phyloP scores from a whole-genome alignment of 2,113 vertebrate genomes.

The Euleptes europaea region DNA sequence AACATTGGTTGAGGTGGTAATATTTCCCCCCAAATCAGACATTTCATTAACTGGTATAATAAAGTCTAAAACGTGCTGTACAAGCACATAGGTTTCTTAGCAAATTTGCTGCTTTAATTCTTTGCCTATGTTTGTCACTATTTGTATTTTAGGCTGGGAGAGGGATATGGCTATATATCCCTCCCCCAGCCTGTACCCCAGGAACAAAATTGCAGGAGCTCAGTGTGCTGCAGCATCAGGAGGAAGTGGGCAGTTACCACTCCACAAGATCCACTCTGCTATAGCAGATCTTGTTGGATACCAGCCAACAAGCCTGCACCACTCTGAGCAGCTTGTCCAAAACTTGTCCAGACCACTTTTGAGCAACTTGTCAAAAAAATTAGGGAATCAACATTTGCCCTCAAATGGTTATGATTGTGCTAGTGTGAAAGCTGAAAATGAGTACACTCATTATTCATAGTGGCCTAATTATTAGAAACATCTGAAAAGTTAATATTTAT shows the following conservation, averaged over 20 bases:
- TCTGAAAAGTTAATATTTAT: too few species aligned
- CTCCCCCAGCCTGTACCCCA: too few species aligned
- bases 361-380: background rate
- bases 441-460: background rate
- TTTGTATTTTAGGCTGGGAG: background rate
- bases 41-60: background rate
- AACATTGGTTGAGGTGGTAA: background rate
- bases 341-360: background rate
- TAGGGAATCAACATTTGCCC: background rate
- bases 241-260: too few species aligned
- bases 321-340: too few species aligned
- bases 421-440: too few species aligned
- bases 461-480: background rate
- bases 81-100: background rate
- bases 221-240: too few species aligned
- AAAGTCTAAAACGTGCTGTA: background rate
- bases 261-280: too few species aligned
- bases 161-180: too few species aligned
- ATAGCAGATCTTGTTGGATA: too few species aligned
- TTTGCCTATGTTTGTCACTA: background rate
- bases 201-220: too few species aligned
- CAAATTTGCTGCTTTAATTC: background rate
- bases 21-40: background rate
- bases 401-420: background rate
- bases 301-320: too few species aligned